A percentile compares a stretch with the other conserved stretches of the same genome.
These are phyloP conservation scores for Pseudomyrmex pallidus DNA, from an alignment of 1,140 invertebrate genomes.

Conservation along the genomic window DNA sequence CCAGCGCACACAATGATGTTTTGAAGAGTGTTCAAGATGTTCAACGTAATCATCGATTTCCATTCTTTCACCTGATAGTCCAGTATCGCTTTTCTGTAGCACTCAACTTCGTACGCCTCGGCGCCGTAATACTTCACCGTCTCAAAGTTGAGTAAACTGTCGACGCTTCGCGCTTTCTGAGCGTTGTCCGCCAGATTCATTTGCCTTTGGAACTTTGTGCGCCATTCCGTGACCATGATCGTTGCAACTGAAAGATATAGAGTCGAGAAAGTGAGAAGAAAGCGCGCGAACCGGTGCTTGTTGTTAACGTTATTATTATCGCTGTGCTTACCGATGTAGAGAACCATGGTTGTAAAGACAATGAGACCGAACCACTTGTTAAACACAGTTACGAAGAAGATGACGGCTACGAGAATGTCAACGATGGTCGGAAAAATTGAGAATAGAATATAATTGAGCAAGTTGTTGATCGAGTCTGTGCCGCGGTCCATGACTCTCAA, in stretches of 20 bases:
- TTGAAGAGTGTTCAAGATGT: slow-evolving; percentile 95
- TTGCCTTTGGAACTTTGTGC: slow-evolving; percentile 95
- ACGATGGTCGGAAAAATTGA: slow-evolving; percentile 96
- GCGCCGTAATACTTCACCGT: slow-evolving; percentile 99
- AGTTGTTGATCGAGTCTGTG: slow-evolving; percentile 96
- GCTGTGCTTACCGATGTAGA: slow-evolving; percentile 94
- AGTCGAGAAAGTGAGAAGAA: slow-evolving; percentile 3
- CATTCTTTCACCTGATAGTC: slow-evolving; percentile 96
- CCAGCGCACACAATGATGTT: slow-evolving; percentile 96
- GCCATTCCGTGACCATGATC: slow-evolving; percentile 96
- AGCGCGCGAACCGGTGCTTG: no score
- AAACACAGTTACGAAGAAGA: slow-evolving; percentile 95
- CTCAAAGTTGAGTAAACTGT: slow-evolving; percentile 99
- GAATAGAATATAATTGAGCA: slow-evolving; percentile 95
- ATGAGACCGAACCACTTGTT: slow-evolving; percentile 98
- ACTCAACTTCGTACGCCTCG: slow-evolving; percentile 94
- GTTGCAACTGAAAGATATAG: slow-evolving; percentile 89
- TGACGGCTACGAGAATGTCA: slow-evolving; percentile 96
- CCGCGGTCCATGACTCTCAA: slow-evolving; percentile 97
- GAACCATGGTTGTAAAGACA: slow-evolving; percentile 95
- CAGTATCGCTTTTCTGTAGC: slow-evolving; percentile 92
- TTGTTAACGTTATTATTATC: neutral
- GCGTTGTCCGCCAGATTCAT: slow-evolving; percentile 98
- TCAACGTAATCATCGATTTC: slow-evolving; percentile 93
- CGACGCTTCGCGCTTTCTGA: slow-evolving; percentile 95